These are phyloP conservation scores for Bovichtus variegatus DNA, from an alignment of 2,797 vertebrate genomes.

Conservation along the genomic window DNA sequence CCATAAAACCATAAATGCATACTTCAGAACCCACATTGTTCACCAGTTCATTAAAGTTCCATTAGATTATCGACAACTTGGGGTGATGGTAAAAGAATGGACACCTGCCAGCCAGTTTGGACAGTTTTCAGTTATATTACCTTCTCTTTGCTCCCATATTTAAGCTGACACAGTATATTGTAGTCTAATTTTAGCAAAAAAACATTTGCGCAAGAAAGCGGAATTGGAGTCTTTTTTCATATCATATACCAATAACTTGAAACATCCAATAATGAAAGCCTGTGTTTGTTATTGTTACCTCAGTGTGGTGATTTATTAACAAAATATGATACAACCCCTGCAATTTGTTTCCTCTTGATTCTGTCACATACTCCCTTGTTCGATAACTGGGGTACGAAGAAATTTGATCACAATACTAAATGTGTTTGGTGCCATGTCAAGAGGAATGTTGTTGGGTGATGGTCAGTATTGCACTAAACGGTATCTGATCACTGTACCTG, in stretches of 20 bases:
- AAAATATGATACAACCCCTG: conserved; percentile 18
- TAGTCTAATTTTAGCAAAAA: conserved; percentile 11
- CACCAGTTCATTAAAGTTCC: conserved; percentile 54
- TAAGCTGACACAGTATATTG: neutral
- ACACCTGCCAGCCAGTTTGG: conserved; percentile 5
- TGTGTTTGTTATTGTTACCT: conserved; percentile 26
- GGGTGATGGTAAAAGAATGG: neutral
- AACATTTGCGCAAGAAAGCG: neutral
- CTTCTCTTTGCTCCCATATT: neutral
- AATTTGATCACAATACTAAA: conserved; percentile 56
- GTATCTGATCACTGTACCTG: conserved; percentile 72
- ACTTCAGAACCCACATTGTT: conserved; percentile 41
- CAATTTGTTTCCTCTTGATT: conserved; percentile 57
- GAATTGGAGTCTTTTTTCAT: neutral
- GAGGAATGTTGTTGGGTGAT: conserved; percentile 17
- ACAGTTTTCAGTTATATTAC: neutral
- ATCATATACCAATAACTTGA: neutral
- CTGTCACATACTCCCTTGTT: conserved; percentile 66
- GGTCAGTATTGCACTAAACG: conserved; percentile 61
- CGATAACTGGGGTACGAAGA: conserved; percentile 61
- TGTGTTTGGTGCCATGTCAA: conserved; percentile 9
- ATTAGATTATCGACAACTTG: conserved; percentile 27
- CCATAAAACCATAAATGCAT: conserved; percentile 46
- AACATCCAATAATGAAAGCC: conserved; percentile 13
- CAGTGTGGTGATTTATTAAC: conserved; percentile 14